A percentile compares a stretch with the other conserved stretches of the same genome.
Conservation (phyloP, 2,113 vertebrate species). For the Oreochromis spilurus region DNA sequence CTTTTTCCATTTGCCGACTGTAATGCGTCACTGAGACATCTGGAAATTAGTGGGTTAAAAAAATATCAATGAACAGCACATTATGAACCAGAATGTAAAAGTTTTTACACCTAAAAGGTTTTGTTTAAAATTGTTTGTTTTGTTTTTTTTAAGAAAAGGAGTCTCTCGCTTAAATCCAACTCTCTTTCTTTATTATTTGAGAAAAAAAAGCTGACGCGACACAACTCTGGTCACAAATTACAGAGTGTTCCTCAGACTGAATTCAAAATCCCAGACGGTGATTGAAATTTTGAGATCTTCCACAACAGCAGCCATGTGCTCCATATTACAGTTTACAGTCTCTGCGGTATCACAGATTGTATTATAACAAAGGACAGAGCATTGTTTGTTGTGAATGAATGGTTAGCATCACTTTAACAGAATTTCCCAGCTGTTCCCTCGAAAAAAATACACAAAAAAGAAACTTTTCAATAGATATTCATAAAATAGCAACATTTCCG, state of each 20-base stretch:
- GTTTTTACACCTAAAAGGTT: accelerated
- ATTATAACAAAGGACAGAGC: neutral
- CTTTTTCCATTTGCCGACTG: neutral
- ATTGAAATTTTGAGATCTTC: neutral
- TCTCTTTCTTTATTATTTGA: neutral
- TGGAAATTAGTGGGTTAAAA: neutral
- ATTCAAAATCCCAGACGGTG: neutral
- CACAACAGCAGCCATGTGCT: neutral
- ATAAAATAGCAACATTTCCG: neutral
- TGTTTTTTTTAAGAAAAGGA: accelerated
- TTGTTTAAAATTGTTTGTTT: accelerated
- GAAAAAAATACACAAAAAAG: neutral
- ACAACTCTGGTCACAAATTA: neutral
- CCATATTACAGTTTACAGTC: neutral
- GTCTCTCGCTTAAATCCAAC: neutral
- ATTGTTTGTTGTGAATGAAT: neutral
- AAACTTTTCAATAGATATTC: neutral
- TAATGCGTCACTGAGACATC: neutral
- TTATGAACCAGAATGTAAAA: neutral
- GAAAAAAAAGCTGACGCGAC: neutral
- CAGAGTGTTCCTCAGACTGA: neutral
- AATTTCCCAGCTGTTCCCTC: neutral
- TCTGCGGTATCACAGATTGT: neutral
- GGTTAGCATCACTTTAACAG: neutral
- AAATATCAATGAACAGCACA: neutral